Evolutionary conservation across 2,797 vertebrate genomes (phyloP).

Genomic region (Channa striata): DNA sequence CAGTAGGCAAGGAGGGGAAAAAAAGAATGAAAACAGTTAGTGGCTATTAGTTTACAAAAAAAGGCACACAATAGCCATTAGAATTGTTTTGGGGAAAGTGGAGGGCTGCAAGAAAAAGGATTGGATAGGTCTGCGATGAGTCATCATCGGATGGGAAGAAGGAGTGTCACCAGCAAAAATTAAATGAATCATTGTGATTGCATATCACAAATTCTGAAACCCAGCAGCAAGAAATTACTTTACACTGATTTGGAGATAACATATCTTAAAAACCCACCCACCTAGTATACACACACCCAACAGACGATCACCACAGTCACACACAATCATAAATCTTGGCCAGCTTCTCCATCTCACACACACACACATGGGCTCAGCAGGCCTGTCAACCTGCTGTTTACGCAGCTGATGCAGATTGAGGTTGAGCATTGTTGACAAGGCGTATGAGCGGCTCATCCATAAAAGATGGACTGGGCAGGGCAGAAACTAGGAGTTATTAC

Average conservation of each 20-base stretch:
- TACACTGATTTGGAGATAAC: constrained; percentile 28
- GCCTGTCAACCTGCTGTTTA: constrained; percentile 54
- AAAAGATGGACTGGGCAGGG: constrained; percentile 65
- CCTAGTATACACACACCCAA: constrained; percentile 1
- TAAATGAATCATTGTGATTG: too few species aligned
- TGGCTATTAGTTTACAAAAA: constrained; percentile 34
- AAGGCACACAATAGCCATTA: constrained; percentile 3
- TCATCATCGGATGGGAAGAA: constrained; percentile 25
- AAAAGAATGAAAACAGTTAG: constrained; percentile 44
- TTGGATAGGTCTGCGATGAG: not conserved
- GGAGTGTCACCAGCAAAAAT: too few species aligned
- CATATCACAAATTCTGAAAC: not conserved
- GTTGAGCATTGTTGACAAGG: constrained; percentile 49
- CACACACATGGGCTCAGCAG: constrained; percentile 2
- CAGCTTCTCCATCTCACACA: constrained; percentile 15
- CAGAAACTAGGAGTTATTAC: constrained; percentile 51
- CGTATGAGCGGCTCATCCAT: constrained; percentile 72
- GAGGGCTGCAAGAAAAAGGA: constrained; percentile 6
- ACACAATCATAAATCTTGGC: constrained; percentile 5
- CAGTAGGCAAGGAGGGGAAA: constrained; percentile 63
- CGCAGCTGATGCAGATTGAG: constrained; percentile 61
- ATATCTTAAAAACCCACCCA: constrained; percentile 25
- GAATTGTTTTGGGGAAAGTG: constrained; percentile 6
- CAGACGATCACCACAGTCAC: constrained; percentile 16
- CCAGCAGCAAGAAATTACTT: constrained; percentile 3